Percentiles rank a stretch among this genome's conserved stretches.
Conservation (phyloP, 1,140 invertebrate species). For the Heterodera schachtii region DNA sequence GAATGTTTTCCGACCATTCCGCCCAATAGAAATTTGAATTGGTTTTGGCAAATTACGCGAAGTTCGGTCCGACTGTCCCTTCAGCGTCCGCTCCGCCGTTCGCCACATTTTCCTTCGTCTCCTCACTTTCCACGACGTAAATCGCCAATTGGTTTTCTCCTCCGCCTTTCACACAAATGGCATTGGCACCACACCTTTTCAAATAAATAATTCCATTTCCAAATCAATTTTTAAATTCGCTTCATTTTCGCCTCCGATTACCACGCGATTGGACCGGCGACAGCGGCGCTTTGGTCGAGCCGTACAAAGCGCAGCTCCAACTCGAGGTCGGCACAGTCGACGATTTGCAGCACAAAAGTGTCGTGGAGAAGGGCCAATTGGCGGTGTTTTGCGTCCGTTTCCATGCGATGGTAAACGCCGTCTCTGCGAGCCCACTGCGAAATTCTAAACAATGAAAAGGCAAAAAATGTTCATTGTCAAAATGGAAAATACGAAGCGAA, state of each 20-base stretch:
- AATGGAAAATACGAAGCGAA: conserved; percentile 9
- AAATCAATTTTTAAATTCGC: conserved; percentile 6
- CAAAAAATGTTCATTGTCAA: neutral
- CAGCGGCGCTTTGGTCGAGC: neutral
- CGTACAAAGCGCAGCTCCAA: conserved; percentile 22
- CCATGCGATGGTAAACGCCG: conserved; percentile 26
- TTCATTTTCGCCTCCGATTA: conserved; percentile 9
- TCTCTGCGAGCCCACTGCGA: conserved; percentile 33
- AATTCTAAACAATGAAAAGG: conserved; percentile 10
- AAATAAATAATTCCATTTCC: neutral
- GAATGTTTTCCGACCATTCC: no score
- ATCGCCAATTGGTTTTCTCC: neutral
- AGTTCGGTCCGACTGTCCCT: neutral
- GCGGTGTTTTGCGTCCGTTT: conserved; percentile 18
- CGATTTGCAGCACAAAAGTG: conserved; percentile 32
- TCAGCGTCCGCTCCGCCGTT: conserved; percentile 6
- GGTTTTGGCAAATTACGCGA: neutral
- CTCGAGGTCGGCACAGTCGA: conserved; percentile 22
- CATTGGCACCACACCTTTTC: neutral
- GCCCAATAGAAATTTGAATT: no score
- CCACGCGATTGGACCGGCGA: neutral
- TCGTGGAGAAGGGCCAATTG: conserved; percentile 37
- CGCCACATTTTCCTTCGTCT: conserved; percentile 4
- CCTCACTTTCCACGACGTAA: conserved; percentile 1
- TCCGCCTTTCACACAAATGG: neutral